phyloP scores from a whole-genome alignment of 2,888 invertebrate genomes.

The Leucophora obtusa region DNA sequence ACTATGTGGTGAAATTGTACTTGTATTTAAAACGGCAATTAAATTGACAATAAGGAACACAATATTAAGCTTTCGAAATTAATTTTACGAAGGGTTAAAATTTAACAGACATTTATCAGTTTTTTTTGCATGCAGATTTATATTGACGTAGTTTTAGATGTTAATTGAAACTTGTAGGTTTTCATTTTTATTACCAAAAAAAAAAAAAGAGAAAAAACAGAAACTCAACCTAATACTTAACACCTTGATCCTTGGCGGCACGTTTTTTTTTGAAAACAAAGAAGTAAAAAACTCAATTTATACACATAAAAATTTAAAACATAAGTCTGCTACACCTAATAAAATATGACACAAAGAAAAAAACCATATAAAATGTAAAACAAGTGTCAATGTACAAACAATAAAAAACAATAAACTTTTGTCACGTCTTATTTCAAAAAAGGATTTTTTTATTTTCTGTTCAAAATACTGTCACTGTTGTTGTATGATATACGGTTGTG shows the following conservation, averaged over 20 bases:
- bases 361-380: constrained; percentile 56
- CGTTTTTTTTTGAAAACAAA: constrained; percentile 14
- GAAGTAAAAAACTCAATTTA: constrained; percentile 42
- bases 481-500: constrained; percentile 35
- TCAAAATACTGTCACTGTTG: not conserved
- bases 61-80: too few relatives aligned
- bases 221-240: constrained; percentile 32
- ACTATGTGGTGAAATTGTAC: too few relatives aligned
- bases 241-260: constrained; percentile 58
- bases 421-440: constrained; percentile 60
- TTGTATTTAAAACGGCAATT: too few relatives aligned
- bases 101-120: not conserved
- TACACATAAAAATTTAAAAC: constrained; percentile 54
- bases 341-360: constrained; percentile 44
- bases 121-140: not conserved
- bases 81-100: not conserved
- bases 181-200: constrained; percentile 52
- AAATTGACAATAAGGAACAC: too few relatives aligned
- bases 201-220: too few relatives aligned
- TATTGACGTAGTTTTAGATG: constrained; percentile 17
- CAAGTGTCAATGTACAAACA: constrained; percentile 59
- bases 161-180: constrained; percentile 64
- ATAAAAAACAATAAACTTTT: constrained; percentile 51
- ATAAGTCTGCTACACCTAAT: constrained; percentile 51
- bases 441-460: constrained; percentile 34